Base-by-base conservation (phyloP, 1,140 invertebrate genomes). In the Calosoma granatense region DNA sequence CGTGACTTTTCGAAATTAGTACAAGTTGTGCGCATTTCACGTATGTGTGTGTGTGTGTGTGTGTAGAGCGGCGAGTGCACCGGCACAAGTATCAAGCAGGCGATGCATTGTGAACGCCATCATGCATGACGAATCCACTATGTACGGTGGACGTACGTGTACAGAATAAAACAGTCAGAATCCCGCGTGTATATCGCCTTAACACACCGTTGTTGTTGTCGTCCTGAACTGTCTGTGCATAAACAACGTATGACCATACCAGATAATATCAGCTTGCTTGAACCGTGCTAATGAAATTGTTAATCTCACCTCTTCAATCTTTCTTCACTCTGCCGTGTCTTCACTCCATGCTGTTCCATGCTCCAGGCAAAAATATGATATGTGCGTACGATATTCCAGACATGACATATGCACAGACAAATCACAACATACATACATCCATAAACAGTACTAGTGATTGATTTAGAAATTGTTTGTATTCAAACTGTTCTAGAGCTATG, bases 1-100 rank as follows among this genome's bases (percentile, higher is more conserved):
- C 41, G 41, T 47, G 41, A 47, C 41, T 47, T 6, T 17, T 12
- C 41, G 41, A 47, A 47, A 47, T 47, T 47, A 47, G 41, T 47
- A 47, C 41, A 47, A 47, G 41, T 47, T 47, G 41, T 47, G 26
- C n/a, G 41, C 41, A 47, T 47, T 47, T 47, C 17, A 9, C 4
- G 9, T 12, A 36, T 36, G 26, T 36, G 26, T 36, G n/a, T 6
- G 26, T n/a, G 26, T n/a, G n/a, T 36, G 26, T 36, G n/a, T 36
- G 26, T 36, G n/a, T n/a, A n/a, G 6, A n/a, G 9, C 41, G 41
- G 6, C 41, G 17, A 47, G 3, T 47, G 41, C 41, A 47, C 17
- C 41, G 17, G 26, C n/a, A n/a, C n/a, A n/a, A n/a, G n/a, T n/a
- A n/a, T n/a, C 26, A 36, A 36, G 26, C 26, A n/a, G 26, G 26